These are phyloP conservation scores for Nowickia ferox DNA, from an alignment of 2,888 invertebrate species.

Conservation along the genomic window DNA sequence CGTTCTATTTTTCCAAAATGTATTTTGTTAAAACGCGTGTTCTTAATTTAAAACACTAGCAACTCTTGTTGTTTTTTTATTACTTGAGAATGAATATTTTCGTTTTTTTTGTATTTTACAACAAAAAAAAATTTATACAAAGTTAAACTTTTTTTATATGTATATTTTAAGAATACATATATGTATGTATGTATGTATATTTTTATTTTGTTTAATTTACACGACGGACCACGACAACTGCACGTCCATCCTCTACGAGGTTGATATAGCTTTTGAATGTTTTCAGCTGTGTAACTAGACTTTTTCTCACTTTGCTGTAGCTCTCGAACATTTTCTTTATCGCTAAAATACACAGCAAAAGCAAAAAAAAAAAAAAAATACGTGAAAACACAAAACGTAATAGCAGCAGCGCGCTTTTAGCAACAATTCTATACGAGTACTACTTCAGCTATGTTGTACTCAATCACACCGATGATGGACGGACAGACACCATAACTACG, in stretches of 20 bases:
- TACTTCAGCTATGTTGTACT: slow-evolving; percentile 20
- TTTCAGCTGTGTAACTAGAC: slow-evolving; percentile 78
- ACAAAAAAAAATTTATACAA: slow-evolving; percentile 62
- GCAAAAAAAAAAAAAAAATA: too few relatives aligned
- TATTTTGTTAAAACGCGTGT: slow-evolving; percentile 32
- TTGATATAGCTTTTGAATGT: slow-evolving; percentile 80
- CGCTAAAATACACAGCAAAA: slow-evolving; percentile 72
- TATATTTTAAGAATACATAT: slow-evolving; percentile 45
- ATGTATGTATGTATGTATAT: too few relatives aligned
- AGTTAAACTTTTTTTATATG: slow-evolving; percentile 32
- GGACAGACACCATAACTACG: background rate
- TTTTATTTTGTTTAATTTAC: slow-evolving; percentile 52
- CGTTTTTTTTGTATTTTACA: slow-evolving; percentile 49
- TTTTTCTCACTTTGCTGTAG: slow-evolving; percentile 76
- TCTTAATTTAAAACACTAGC: slow-evolving; percentile 43
- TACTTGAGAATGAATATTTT: slow-evolving; percentile 40
- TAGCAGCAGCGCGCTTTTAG: background rate
- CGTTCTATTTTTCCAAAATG: slow-evolving; percentile 7
- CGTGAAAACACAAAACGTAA: background rate
- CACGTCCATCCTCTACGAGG: slow-evolving; percentile 79
- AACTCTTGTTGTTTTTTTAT: slow-evolving; percentile 47
- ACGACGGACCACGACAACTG: slow-evolving; percentile 74
- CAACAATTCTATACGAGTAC: slow-evolving; percentile 12
- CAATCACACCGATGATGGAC: background rate
- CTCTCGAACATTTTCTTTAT: slow-evolving; percentile 79